Conservation (phyloP, 2,888 invertebrate genomes). For the Strigamia maritima region DNA sequence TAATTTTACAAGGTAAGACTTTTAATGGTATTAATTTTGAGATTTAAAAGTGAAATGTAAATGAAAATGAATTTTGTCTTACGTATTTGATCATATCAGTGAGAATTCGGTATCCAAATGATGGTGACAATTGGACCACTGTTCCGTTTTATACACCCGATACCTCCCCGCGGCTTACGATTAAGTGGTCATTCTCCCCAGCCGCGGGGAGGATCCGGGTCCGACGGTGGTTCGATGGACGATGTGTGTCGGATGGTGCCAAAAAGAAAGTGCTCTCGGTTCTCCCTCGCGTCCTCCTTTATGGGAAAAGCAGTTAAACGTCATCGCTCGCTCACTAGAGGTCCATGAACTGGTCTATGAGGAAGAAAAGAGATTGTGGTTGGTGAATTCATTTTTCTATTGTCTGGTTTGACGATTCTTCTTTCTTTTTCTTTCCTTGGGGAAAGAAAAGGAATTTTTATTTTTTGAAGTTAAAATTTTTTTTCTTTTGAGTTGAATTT, state of each 20-base stretch:
- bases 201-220: conserved; percentile 11
- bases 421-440: not conserved
- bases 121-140: not conserved
- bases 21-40: not conserved
- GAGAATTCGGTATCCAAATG: not conserved
- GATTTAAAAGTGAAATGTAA: not conserved
- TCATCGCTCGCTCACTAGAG: not conserved
- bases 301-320: not conserved
- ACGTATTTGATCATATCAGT: not conserved
- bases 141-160: not conserved
- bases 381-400: not conserved
- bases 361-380: conserved; percentile 12
- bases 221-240: not conserved
- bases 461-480: not conserved
- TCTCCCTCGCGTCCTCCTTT: conserved; percentile 13
- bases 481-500: not conserved
- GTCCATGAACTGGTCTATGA: conserved; percentile 11
- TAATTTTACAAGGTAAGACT: not conserved
- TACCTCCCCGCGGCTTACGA: conserved; percentile 6
- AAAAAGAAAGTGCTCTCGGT: not conserved
- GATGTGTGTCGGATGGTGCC: not conserved
- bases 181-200: not conserved
- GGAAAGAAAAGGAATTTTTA: not conserved
- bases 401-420: not conserved
- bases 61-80: not conserved